Base-by-base conservation (phyloP, 2,113 vertebrate genomes). In the Saguinus midas region DNA sequence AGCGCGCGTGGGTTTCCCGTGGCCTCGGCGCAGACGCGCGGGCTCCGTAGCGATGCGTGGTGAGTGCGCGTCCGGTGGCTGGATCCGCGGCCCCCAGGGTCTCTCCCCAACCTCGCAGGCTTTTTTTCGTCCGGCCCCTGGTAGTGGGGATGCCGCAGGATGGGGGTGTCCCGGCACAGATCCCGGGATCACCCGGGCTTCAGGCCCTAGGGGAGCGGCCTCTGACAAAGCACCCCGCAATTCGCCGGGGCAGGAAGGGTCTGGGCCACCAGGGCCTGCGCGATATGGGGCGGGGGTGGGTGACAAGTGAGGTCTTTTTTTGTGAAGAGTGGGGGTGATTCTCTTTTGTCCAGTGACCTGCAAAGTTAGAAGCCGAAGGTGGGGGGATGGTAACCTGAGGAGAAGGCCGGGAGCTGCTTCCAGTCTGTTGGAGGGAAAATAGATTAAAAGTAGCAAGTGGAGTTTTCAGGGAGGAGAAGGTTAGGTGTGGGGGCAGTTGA, bases 401-500 rank as follows among this genome's bases (percentile, higher is more conserved):
- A 48, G 61, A 83, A 95, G 68, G 87, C 83, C 1, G 21, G 48
- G 3, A 82, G 80, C 91, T 23, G 72, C 84, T 80, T 88, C 52
- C 76, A 52, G 61, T 37, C 57, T 16, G 75, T 20, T 50, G 90
- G 90, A 96, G 70, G 64, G 72, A 96, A 95, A 92, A 95, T 85
- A 61, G 95, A 95, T 94, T 96, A 66, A 76, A 96, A 97, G 95
- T 87, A 96, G 94, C 92, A 37, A 96, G 92, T 78, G 84, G 64
- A 92, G 80, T 72, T 93, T 96, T 79, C 35, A n/a, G 73, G 85
- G 73, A 87, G 72, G 32, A 58, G 43, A 70, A 64, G 78, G 13
- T 70, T 83, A 45, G 57, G 20, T 61, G 76, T 9, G 25, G 43
- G n/a, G 66, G 58, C 64, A 52, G 75, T 76, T 45, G 78, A 45